Evolutionary conservation across 2,888 invertebrate species (phyloP), one percentile per base, ranked within the genome.

Genomic region (Nebria brevicollis): DNA sequence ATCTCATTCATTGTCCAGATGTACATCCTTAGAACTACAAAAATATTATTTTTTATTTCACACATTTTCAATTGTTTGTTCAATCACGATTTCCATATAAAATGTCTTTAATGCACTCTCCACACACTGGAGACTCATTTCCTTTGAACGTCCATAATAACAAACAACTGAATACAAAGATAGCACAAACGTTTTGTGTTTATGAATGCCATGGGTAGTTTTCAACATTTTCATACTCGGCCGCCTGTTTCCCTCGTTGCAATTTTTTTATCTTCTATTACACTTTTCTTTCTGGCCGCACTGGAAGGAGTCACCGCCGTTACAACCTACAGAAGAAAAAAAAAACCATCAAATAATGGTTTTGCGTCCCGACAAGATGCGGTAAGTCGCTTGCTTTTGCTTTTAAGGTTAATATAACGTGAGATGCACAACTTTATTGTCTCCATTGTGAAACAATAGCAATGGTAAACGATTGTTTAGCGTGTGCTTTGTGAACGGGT

Each of bases 291-390:
- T 82, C 82, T 73, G 25, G 84, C 78, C 13, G 84, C 82, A 75
- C 84, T 84, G 20, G 86, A 78, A 7, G 86, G 85, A 54, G 86
- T 87, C 70, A 86, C 86, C 25, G 85, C 86, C 15, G 86, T 86
- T 64, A 86, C 85, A 68, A 87, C 86, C 87, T 87, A 83, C 41
- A 84, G 34, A 34, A 34, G 1, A 2, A 34, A 34, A 34, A 13
- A 54, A 85, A 82, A 65, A 81, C 75, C 82, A 76, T 79, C 64
- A 80, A 82, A 80, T 80, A 83, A 54, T 54, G 54, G 54, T 54
- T 13, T 54, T 34, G 54, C 54, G 65, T 54, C 20, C 34, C 34
- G 41, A 26, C 64, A 54, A 54, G 54, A 54, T 54, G 43, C 25
- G 65, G 77, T 72, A 77, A 77, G 77, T 72, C 41, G 78, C 65